phyloP scores from a whole-genome alignment of 2,797 vertebrate species.

The Cryptoprocta ferox region DNA sequence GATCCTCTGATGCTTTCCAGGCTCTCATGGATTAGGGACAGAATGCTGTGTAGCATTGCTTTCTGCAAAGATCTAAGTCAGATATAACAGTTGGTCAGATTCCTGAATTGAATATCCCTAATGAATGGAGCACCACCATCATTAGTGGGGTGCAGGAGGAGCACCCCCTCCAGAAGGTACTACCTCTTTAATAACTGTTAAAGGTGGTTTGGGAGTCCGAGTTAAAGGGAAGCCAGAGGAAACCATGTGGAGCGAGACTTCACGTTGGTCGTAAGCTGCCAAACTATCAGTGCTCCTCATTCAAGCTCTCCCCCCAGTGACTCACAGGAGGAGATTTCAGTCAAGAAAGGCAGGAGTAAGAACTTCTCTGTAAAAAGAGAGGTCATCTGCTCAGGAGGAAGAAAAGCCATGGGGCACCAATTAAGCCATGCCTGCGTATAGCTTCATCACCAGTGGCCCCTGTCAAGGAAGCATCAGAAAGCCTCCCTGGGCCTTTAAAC shows the following conservation, averaged over 20 bases:
- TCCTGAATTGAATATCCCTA: neutral
- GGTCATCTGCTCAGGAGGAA: neutral
- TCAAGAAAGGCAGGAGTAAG: neutral
- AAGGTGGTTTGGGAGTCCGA: neutral
- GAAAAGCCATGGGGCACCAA: neutral
- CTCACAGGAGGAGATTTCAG: neutral
- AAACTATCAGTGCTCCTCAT: neutral
- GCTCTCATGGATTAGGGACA: neutral
- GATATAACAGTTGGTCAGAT: no score
- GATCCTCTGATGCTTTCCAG: neutral
- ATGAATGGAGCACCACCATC: neutral
- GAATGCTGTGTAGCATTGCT: neutral
- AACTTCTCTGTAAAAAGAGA: neutral
- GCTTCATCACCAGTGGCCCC: neutral
- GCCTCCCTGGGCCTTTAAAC: neutral
- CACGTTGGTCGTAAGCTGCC: accelerated
- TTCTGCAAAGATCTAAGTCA: neutral
- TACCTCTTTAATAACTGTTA: neutral
- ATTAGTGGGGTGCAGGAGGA: neutral
- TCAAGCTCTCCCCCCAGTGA: neutral
- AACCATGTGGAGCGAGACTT: accelerated
- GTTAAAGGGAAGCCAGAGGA: neutral
- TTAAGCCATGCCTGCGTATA: neutral
- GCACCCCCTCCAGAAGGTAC: neutral
- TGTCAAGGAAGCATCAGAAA: neutral